Evolutionary conservation across 2,888 invertebrate species (phyloP), one percentile per base, ranked within the genome.

Genomic region (Xestia rhomboidea): DNA sequence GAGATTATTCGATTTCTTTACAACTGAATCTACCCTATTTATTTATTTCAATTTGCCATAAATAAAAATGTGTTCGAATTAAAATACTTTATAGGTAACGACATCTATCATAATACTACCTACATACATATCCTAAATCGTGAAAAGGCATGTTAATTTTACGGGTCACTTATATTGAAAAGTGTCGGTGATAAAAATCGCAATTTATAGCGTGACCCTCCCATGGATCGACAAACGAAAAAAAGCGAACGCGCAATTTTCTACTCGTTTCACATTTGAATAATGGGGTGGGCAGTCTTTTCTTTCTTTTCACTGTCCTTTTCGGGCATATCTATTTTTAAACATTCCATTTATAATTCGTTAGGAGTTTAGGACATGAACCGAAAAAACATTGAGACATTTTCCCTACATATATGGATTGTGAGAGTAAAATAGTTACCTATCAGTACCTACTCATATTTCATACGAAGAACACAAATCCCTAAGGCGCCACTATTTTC

Each of bases 141-240:
- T 82, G 86, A 87, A 89, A 89, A 84, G 70, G 76, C 73, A 79
- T 86, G 87, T 84, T 89, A 89, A 90, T 91, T 91, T 91, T 89
- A 90, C 90, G 88, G 88, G 86, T 89, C 90, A 90, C 88, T 89
- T 89, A 86, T 89, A 90, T 88, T 89, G 90, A 89, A 91, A 90
- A 91, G 87, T 89, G 88, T 87, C 72, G 74, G 83, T 88, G 90
- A 90, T 91, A 90, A 90, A 89, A 88, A 90, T 90, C 88, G 81
- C 84, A 89, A 91, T 90, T 90, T 90, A 91, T 88, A 76, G 87
- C 85, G 76, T 82, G 86, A 90, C 89, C 88, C 86, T 85, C 80
- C 83, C 83, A 82, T 88, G 88, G 88, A 88, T 89, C 83, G 83
- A 85, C 84, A 88, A 86, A 81, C 83, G 79, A 83, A 82, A 87